Base-by-base conservation (phyloP, 1,140 invertebrate genomes). In the Zaprionus lachaisei region DNA sequence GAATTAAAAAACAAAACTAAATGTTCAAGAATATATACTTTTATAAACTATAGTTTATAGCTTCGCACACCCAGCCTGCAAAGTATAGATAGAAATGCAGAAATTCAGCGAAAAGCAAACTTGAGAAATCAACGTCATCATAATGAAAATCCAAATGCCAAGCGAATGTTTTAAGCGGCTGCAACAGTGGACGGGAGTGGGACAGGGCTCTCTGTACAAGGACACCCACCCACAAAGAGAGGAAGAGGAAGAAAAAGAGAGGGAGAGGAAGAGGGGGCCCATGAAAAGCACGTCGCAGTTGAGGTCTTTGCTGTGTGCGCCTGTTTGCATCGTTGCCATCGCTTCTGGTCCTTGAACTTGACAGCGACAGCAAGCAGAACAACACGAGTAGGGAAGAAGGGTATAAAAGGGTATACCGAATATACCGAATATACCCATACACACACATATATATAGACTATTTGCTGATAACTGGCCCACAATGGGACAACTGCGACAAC, bases 261-360 rank as follows among this genome's bases (percentile, higher is more conserved):
- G 2, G 2, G 9, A 34, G 31, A 3, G 31, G 2, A 31, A 34
- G 37, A 60, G n/a, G 9, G 15, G 56, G 20, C 55, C 1, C 14
- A 49, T 47, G 31, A 56, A 70, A 74, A 69, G 79, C 55, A 57
- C 49, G 44, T 54, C 37, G 12, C 64, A 69, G 71, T 72, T 81
- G 79, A 77, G 56, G 49, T 54, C 54, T 44, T 57, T 55, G n/a
- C 31, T 17, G 11, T 55, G 44, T 56, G 44, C 20, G 69, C 11
- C 54, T 20, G 54, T 28, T 15, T 72, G 54, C 70, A 57, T 58
- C 34, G 22, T 12, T 41, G 31, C 54, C 2, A 47, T 24, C 22
- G 24, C 22, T 74, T 44, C 20, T 79, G 76, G 71, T 79, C 67
- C 81, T 83, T 79, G 80, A 83, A 83, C 77, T 83, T 79, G 72